A percentile compares a stretch with the other conserved stretches of the same genome.
Evolutionary conservation across 2,113 vertebrate species (phyloP).

Genomic region (Cephalopholis sonnerati): DNA sequence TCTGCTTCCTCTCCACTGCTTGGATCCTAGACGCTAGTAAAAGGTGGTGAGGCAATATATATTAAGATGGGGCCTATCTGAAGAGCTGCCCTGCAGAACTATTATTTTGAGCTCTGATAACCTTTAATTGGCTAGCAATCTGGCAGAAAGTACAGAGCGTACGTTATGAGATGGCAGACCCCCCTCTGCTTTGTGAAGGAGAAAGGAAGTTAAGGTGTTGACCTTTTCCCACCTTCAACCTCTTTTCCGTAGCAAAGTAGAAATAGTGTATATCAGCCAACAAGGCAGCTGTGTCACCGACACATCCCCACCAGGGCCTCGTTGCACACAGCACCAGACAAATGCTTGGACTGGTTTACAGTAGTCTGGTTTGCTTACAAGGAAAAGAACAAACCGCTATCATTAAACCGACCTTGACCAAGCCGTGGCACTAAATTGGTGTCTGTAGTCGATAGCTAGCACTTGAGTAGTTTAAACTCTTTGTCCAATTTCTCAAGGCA

Average conservation of each 20-base stretch:
- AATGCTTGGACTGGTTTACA: neutral
- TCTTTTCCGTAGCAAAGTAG: conserved; percentile 29
- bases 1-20: conserved; percentile 31
- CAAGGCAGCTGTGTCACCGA: conserved; percentile 26
- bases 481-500: neutral
- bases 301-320: conserved; percentile 8
- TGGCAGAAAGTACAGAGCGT: conserved; percentile 54
- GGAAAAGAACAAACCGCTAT: conserved; percentile 2
- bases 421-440: neutral
- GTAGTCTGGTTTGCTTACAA: neutral
- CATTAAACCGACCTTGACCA: conserved; percentile 6
- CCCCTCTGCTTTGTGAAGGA: conserved; percentile 46
- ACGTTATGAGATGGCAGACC: conserved; percentile 34
- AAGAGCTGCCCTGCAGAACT: conserved; percentile 50
- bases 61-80: conserved; percentile 65
- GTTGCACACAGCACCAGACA: conserved; percentile 21
- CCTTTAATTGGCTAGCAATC: conserved; percentile 78
- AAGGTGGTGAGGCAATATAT: conserved; percentile 53
- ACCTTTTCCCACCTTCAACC: conserved; percentile 69
- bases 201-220: conserved; percentile 64
- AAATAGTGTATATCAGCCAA: conserved; percentile 52
- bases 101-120: conserved; percentile 77
- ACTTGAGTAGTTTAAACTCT: conserved; percentile 5
- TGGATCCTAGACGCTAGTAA: conserved; percentile 39
- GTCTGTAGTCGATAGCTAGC: neutral